Evolutionary conservation across 2,113 vertebrate species (phyloP).

Genomic region (Lamprotornis superbus): DNA sequence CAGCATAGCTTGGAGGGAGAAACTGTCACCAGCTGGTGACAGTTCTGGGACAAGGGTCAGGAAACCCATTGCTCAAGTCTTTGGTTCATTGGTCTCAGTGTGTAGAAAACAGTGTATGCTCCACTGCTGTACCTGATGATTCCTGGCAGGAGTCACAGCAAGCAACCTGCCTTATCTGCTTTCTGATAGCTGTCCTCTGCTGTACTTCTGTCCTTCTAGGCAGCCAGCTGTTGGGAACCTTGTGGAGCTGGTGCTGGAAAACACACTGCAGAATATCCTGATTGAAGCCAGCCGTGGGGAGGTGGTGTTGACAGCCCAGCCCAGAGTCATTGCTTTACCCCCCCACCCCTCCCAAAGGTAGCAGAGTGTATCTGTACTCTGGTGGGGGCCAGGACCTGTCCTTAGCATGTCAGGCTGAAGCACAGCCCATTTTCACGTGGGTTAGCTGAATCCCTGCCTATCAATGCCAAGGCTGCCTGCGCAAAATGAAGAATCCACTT

Average conservation of each 20-base stretch:
- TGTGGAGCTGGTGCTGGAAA: slow-evolving; percentile 80
- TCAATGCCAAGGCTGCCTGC: not conserved
- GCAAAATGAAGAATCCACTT: not conserved
- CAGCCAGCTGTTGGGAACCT: slow-evolving; percentile 72
- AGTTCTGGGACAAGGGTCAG: not conserved
- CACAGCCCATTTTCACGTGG: not conserved
- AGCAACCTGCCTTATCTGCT: slow-evolving; percentile 1
- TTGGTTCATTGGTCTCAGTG: not conserved
- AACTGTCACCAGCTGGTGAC: not conserved
- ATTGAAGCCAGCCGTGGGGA: slow-evolving; percentile 86
- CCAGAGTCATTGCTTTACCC: slow-evolving; percentile 75
- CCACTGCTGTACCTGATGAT: not conserved
- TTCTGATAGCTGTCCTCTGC: not conserved
- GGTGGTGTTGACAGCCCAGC: slow-evolving; percentile 79
- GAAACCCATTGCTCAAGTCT: not conserved
- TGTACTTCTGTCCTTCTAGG: slow-evolving; percentile 52
- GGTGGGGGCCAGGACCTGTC: not conserved
- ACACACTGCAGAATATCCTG: slow-evolving; percentile 88
- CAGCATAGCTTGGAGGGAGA: not conserved
- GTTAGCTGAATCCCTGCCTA: not conserved
- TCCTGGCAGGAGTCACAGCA: not conserved
- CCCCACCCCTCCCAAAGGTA: slow-evolving; percentile 51
- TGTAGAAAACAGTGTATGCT: not conserved
- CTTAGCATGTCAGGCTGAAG: not conserved
- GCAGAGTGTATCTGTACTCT: not conserved